Evolutionary conservation across 1,140 invertebrate species (phyloP).

Genomic region (Drosophila sp.): DNA sequence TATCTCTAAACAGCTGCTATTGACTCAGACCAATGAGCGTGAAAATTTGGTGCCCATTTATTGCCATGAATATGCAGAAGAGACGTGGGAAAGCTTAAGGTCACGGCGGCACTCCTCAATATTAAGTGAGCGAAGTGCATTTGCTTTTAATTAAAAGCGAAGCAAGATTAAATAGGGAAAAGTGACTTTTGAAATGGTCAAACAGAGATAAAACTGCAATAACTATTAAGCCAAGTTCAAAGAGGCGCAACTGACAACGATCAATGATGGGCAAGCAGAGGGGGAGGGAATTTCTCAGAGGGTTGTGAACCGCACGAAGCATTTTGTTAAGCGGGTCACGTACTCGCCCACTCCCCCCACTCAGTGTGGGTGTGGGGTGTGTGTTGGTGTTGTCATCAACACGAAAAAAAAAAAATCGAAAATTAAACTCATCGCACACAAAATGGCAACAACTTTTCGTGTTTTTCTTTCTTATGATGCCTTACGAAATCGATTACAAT

Average conservation of each 20-base stretch:
- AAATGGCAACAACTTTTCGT: conserved; percentile 66
- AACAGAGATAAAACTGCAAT: conserved; percentile 73
- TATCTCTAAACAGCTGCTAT: conserved; percentile 35
- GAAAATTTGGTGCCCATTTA: conserved; percentile 34
- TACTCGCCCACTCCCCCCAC: conserved; percentile 23
- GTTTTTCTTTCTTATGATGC: not conserved
- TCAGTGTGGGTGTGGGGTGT: conserved; percentile 6
- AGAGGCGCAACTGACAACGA: conserved; percentile 39
- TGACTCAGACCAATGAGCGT: conserved; percentile 48
- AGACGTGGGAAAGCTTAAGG: conserved; percentile 50
- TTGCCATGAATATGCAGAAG: not conserved
- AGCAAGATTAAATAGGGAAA: conserved; percentile 32
- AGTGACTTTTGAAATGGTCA: conserved; percentile 73
- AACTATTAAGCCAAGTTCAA: conserved; percentile 68
- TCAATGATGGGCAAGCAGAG: not conserved
- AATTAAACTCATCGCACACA: conserved; percentile 66
- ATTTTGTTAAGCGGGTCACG: conserved; percentile 78
- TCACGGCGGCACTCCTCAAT: conserved; percentile 45
- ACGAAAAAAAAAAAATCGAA: conserved; percentile 77
- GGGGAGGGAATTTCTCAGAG: not conserved
- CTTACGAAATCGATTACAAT: conserved; percentile 70
- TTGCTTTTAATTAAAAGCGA: conserved; percentile 68
- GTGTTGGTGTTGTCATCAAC: conserved; percentile 67
- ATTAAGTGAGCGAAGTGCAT: conserved; percentile 52
- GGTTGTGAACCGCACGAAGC: conserved; percentile 55